phyloP scores from a whole-genome alignment of 2,888 invertebrate species.

The Lathronympha strigana region DNA sequence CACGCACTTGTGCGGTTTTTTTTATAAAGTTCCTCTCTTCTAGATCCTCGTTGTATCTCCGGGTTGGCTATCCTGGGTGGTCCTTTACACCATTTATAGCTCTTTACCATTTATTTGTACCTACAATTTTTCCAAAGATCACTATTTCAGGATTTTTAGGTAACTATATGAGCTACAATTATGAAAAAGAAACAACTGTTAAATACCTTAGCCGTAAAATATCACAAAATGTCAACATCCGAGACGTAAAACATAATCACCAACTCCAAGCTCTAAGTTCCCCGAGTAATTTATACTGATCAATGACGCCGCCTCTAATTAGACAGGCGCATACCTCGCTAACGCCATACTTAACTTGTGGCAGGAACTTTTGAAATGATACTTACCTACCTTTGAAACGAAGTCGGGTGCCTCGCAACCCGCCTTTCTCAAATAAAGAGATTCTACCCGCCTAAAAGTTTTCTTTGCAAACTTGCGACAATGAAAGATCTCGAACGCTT shows the following conservation, averaged over 20 bases:
- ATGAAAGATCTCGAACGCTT: constrained; percentile 46
- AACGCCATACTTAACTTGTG: constrained; percentile 42
- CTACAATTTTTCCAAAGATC: too few species aligned
- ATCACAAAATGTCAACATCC: constrained; percentile 4
- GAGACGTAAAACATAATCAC: constrained; percentile 20
- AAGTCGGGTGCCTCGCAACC: constrained; percentile 50
- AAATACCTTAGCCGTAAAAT: not conserved
- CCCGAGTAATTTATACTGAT: constrained; percentile 40
- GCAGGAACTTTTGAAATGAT: constrained; percentile 55
- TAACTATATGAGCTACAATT: not conserved
- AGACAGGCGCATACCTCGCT: constrained; percentile 34
- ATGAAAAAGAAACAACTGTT: not conserved
- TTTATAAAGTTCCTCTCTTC: too few species aligned
- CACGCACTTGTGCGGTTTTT: too few species aligned
- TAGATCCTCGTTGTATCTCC: too few species aligned
- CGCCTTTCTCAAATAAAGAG: constrained; percentile 59
- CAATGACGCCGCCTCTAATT: constrained; percentile 39
- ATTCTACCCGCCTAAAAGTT: constrained; percentile 54
- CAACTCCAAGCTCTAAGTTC: constrained; percentile 14
- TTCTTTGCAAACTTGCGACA: constrained; percentile 44
- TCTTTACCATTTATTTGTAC: too few species aligned
- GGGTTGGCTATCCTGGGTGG: too few species aligned
- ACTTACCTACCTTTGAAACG: constrained; percentile 52
- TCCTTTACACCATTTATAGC: too few species aligned
- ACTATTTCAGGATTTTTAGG: too few species aligned